These are phyloP conservation scores for Cepphus grylle DNA, from an alignment of 2,113 vertebrate species.

Conservation along the genomic window DNA sequence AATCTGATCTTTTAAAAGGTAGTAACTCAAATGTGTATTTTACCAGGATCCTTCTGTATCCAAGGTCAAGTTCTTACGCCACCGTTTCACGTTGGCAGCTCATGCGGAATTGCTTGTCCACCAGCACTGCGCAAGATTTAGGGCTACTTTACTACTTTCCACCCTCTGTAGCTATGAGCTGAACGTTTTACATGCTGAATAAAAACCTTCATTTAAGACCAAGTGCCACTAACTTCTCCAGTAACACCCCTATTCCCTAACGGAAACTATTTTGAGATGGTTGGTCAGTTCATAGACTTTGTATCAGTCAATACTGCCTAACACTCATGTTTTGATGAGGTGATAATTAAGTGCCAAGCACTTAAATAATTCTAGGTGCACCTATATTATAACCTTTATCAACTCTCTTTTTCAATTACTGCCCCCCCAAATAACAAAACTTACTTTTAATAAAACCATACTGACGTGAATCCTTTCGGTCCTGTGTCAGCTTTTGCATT, in stretches of 20 bases:
- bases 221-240: neutral
- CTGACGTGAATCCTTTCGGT: neutral
- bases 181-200: neutral
- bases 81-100: neutral
- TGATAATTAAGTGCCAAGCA: neutral
- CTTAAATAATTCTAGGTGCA: neutral
- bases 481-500: neutral
- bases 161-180: neutral
- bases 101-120: neutral
- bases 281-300: neutral
- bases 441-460: neutral
- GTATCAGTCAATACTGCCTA: neutral
- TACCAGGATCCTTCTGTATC: neutral
- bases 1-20: neutral
- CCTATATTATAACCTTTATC: neutral
- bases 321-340: neutral
- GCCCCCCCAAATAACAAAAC: neutral
- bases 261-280: neutral
- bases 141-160: neutral
- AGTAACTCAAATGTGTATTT: neutral
- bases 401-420: neutral
- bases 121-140: neutral
- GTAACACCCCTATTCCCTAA: neutral
- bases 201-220: neutral
- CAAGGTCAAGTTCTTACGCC: neutral